Evolutionary conservation across 2,888 invertebrate genomes (phyloP).

Genomic region (Rhagonycha lutea): DNA sequence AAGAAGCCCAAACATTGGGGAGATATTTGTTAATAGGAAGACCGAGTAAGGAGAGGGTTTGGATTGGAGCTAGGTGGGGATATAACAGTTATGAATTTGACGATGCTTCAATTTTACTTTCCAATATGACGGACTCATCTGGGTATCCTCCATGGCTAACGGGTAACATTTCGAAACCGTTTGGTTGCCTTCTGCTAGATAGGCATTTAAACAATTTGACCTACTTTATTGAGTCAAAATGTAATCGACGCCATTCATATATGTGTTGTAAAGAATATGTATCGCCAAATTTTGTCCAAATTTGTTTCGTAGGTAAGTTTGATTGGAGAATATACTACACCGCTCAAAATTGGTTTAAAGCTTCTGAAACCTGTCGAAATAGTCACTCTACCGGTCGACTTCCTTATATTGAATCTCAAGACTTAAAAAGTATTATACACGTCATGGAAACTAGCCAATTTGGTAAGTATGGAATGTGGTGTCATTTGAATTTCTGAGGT

Average conservation of each 20-base stretch:
- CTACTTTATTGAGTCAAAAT: slow-evolving; percentile 1
- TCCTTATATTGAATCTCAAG: background rate
- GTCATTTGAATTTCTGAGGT: background rate
- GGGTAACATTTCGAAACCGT: background rate
- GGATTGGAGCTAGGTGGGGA: slow-evolving; percentile 58
- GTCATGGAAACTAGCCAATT: background rate
- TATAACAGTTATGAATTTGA: slow-evolving; percentile 45
- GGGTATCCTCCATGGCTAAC: slow-evolving; percentile 5
- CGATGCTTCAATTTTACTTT: background rate
- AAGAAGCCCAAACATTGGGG: background rate
- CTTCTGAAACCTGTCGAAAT: background rate
- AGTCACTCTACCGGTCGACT: background rate
- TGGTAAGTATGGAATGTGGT: background rate
- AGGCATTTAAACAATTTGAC: slow-evolving; percentile 1
- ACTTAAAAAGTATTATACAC: background rate
- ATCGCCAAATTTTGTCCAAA: background rate
- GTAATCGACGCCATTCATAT: background rate
- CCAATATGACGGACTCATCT: background rate
- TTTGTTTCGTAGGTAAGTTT: background rate
- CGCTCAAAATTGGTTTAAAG: background rate
- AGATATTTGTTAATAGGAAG: slow-evolving; percentile 1
- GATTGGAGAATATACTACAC: slow-evolving; percentile 4
- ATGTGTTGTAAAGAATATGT: slow-evolving; percentile 2
- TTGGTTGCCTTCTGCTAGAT: background rate
- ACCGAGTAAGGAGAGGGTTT: slow-evolving; percentile 19